phyloP scores from a whole-genome alignment of 2,888 invertebrate species.

The Erannis defoliaria region DNA sequence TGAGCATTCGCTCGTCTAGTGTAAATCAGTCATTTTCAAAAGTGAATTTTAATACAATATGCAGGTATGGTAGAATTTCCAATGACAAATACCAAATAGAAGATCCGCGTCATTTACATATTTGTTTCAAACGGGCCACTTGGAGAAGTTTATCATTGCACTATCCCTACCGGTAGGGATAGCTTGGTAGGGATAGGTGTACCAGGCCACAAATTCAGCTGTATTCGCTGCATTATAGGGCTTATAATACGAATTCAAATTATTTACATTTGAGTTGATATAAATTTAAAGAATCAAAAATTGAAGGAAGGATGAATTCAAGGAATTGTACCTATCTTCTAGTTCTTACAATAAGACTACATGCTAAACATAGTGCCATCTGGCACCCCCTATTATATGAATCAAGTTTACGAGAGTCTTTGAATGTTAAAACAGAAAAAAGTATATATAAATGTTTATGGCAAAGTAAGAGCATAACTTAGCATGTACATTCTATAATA shows the following conservation, averaged over 20 bases:
- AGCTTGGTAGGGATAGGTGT: too few species aligned
- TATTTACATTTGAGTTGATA: too few species aligned
- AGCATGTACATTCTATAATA: slow-evolving; percentile 4
- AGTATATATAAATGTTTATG: slow-evolving; percentile 4
- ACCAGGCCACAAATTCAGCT: neutral
- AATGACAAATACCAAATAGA: neutral
- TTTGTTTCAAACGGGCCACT: neutral
- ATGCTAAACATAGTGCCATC: too few species aligned
- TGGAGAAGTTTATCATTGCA: neutral
- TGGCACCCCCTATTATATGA: neutral
- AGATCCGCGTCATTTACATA: neutral
- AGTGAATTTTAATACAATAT: neutral
- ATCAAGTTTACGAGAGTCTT: neutral
- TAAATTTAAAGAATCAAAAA: too few species aligned
- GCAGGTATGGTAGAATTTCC: neutral
- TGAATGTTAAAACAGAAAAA: neutral
- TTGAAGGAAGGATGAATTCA: too few species aligned
- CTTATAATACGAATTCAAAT: neutral
- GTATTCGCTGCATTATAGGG: neutral
- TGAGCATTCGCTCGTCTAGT: too few species aligned
- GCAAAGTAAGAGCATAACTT: neutral
- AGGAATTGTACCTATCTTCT: too few species aligned
- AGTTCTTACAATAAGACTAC: too few species aligned
- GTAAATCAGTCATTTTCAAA: too few species aligned
- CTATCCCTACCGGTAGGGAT: too few species aligned